Evolutionary conservation across 37 sponge, comb jelly and placozoan species (phyloP).

Genomic region (Geodia barretti): DNA sequence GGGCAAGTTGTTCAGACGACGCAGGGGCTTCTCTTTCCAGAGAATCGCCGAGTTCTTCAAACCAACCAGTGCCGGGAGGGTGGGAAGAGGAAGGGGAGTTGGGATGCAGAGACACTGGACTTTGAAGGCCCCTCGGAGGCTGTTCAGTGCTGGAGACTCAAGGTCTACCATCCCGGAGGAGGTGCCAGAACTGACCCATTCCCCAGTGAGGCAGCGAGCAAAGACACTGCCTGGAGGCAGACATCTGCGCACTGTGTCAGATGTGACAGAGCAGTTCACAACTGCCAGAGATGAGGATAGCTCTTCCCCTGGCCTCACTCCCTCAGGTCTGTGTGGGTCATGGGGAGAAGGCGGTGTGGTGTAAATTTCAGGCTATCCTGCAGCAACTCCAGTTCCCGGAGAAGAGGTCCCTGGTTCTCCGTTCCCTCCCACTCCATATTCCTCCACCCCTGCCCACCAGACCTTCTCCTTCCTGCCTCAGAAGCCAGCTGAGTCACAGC

Average conservation of each 20-base stretch:
- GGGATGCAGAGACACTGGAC: neutral
- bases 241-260: neutral
- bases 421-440: neutral
- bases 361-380: neutral
- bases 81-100: too few species aligned
- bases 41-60: conserved; percentile 30
- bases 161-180: neutral
- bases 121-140: neutral
- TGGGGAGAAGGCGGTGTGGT: neutral
- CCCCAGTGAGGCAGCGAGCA: neutral
- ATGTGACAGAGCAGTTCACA: neutral
- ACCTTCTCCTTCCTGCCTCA: neutral
- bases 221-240: neutral
- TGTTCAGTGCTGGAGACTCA: neutral
- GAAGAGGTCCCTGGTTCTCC: neutral
- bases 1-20: conserved; percentile 41
- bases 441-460: neutral
- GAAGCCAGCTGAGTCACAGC: neutral
- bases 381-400: neutral
- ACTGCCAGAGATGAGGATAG: neutral
- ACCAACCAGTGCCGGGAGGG: neutral
- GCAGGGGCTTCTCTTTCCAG: conserved; percentile 31
- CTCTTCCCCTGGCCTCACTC: conserved; percentile 7
- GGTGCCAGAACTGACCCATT: neutral
- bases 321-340: neutral